Evolutionary conservation across 2,888 invertebrate genomes (phyloP).

Genomic region (Hirtodrosophila alboralis): DNA sequence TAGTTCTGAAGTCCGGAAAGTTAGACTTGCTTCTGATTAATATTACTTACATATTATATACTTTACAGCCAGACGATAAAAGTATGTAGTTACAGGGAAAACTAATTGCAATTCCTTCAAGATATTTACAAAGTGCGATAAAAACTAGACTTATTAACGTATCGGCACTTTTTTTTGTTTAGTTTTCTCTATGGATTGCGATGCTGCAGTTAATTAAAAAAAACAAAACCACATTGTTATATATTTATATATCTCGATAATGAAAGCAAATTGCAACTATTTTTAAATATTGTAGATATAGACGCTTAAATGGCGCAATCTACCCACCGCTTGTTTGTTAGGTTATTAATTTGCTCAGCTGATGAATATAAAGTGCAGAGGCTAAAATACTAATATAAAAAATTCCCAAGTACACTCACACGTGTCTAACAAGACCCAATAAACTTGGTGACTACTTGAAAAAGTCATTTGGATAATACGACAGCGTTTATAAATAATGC

Average conservation of each 20-base stretch:
- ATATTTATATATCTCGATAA: conserved; percentile 43
- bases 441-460: conserved; percentile 41
- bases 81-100: neutral
- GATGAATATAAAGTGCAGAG: conserved; percentile 23
- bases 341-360: conserved; percentile 40
- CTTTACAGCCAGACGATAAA: too few species aligned
- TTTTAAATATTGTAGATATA: conserved; percentile 53
- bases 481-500: conserved; percentile 24
- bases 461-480: conserved; percentile 31
- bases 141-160: conserved; percentile 26
- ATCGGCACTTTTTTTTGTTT: conserved; percentile 27
- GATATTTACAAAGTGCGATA: conserved; percentile 58
- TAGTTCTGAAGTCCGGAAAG: too few species aligned
- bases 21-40: too few species aligned
- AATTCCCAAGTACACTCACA: conserved; percentile 4
- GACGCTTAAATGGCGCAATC: conserved; percentile 45
- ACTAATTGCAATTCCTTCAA: conserved; percentile 38
- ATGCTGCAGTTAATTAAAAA: conserved; percentile 33
- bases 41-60: too few species aligned
- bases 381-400: too few species aligned
- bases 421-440: conserved; percentile 15
- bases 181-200: conserved; percentile 23
- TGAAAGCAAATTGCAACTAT: conserved; percentile 70
- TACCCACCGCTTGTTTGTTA: neutral
- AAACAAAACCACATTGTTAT: neutral